Base-by-base conservation (phyloP, 2,113 vertebrate species). In the Pangasianodon hypophthalmus region DNA sequence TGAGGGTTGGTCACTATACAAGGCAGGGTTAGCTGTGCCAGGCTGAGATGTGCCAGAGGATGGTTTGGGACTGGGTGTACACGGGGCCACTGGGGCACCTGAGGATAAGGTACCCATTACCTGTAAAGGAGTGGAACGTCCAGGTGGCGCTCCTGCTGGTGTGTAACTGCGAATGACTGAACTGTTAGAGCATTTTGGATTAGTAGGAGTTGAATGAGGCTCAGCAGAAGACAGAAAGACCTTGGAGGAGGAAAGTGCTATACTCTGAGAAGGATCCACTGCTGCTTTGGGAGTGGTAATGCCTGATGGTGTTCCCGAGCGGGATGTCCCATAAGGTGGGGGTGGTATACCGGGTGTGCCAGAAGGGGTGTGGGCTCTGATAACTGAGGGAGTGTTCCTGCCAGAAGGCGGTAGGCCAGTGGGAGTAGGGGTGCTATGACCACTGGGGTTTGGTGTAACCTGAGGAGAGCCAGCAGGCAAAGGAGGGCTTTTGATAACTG, bases 151-250 rank as follows among this genome's bases (percentile, higher is more conserved):
- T 83, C 95, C 96, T n/a, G 97, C 95, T 5, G 97, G 96, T 75
- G 96, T 96, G 88, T 97, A 99, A 94, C 97, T 96, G 89, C 97
- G 97, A 93, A 94, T 97, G 85, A 97, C 93, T 32, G 97, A 97
- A 26, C 96, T 90, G 32, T 29, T 69, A 91, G 96, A 88, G 77
- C 96, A 94, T 88, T 96, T 95, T 93, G 48, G 97, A 94, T 10
- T 96, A 94, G 84, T 96, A 95, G 77, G 82, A 87, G 89, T 94
- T 85, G 92, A 91, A 87, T 95, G 95, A 88, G 92, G 88, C 62
- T 96, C 97, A 52, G 96, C 92, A 52, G 97, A 94, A 91, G 97
- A 95, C 88, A 97, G 93, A 93, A 96, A 98, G 44, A 94, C 95
- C 92, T 97, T 99, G 83, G 97, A 94, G 44, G 95, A 97, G 90